Percentiles rank a stretch among this genome's conserved stretches.
Evolutionary conservation across 2,888 invertebrate genomes (phyloP).

Genomic region (Drosophila subquinaria): DNA sequence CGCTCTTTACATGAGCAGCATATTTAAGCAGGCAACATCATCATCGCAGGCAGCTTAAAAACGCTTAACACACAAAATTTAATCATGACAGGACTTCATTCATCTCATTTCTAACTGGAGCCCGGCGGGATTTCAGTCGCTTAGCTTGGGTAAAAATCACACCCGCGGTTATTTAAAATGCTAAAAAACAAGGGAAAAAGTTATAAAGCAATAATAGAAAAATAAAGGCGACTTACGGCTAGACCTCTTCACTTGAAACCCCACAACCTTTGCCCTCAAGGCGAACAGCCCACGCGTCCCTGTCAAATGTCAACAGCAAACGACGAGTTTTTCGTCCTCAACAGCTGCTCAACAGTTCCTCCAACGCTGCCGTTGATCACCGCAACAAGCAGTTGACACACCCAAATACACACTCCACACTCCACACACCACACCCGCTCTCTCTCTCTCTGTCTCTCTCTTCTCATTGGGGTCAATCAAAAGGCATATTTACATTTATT

Average conservation of each 20-base stretch:
- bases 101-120: slow-evolving; percentile 4
- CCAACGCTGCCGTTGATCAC: slow-evolving; percentile 50
- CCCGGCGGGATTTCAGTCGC: slow-evolving; percentile 40
- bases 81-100: slow-evolving; percentile 59
- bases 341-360: slow-evolving; percentile 61
- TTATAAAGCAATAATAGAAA: slow-evolving; percentile 65
- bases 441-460: neutral
- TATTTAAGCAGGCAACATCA: slow-evolving; percentile 61
- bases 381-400: slow-evolving; percentile 45
- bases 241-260: slow-evolving; percentile 7
- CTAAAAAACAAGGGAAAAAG: slow-evolving; percentile 72
- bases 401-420: neutral
- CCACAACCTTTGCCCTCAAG: slow-evolving; percentile 33
- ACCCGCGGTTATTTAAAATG: slow-evolving; percentile 83
- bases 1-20: slow-evolving; percentile 59
- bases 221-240: slow-evolving; percentile 30
- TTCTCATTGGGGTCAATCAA: slow-evolving; percentile 44
- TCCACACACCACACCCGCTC: too few relatives aligned
- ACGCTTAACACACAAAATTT: slow-evolving; percentile 72
- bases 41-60: slow-evolving; percentile 54
- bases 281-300: slow-evolving; percentile 54
- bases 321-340: slow-evolving; percentile 51
- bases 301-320: slow-evolving; percentile 83
- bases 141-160: slow-evolving; percentile 58
- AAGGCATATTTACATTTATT: slow-evolving; percentile 65